These are phyloP conservation scores for Lepidochrysops patricia DNA, from an alignment of 2,888 invertebrate genomes.

Conservation along the genomic window DNA sequence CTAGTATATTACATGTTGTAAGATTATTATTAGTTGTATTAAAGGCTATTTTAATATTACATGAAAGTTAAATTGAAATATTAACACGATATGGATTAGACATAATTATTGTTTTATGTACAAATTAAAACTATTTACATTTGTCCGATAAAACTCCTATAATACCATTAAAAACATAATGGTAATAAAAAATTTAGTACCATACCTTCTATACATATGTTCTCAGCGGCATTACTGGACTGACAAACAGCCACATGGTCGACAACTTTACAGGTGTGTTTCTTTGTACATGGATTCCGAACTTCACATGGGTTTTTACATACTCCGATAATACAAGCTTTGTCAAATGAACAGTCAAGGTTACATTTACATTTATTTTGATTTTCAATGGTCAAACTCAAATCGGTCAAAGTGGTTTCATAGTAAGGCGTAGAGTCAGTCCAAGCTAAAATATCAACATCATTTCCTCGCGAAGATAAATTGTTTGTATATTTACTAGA, in stretches of 20 bases:
- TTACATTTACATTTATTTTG: conserved; percentile 72
- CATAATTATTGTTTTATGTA: conserved; percentile 21
- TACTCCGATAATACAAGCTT: conserved; percentile 77
- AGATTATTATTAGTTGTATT: conserved; percentile 35
- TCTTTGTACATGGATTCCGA: conserved; percentile 72
- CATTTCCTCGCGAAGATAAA: conserved; percentile 57
- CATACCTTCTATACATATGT: conserved; percentile 79
- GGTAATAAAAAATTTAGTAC: conserved; percentile 34
- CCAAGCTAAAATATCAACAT: conserved; percentile 63
- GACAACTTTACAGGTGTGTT: conserved; percentile 76
- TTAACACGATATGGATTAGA: no score
- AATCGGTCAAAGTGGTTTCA: conserved; percentile 58
- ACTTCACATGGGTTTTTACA: conserved; percentile 78
- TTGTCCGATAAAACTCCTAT: conserved; percentile 63
- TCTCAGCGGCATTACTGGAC: conserved; percentile 75
- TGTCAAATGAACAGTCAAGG: conserved; percentile 76
- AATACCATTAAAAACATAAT: conserved; percentile 17
- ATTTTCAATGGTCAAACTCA: conserved; percentile 32
- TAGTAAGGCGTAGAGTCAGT: conserved; percentile 50
- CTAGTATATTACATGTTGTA: conserved; percentile 72
- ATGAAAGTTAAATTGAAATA: no score
- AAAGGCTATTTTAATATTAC: conserved; percentile 19
- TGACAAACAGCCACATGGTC: conserved; percentile 78
- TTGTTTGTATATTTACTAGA: conserved; percentile 50
- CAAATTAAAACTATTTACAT: conserved; percentile 34